A percentile compares a stretch with the other conserved stretches of the same genome.
Conservation (phyloP, 2,113 vertebrate genomes). For the Bucco capensis region DNA sequence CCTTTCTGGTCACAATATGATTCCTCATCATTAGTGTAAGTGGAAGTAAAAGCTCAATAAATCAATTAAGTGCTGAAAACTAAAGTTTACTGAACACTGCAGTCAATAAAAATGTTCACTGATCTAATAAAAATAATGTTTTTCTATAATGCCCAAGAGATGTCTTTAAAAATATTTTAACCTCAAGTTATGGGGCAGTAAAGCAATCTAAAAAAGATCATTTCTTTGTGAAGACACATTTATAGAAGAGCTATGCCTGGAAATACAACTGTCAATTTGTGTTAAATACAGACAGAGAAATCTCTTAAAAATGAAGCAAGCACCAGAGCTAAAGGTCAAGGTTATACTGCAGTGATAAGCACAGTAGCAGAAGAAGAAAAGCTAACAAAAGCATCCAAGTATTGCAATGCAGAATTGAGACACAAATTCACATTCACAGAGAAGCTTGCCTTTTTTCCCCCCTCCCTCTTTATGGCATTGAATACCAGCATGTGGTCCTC, state of each 20-base stretch:
- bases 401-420: conserved; percentile 28
- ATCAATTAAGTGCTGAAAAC: conserved; percentile 75
- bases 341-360: conserved; percentile 46
- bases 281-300: conserved; percentile 44
- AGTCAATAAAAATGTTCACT: conserved; percentile 70
- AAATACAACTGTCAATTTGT: conserved; percentile 43
- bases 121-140: conserved; percentile 64
- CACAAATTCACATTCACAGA: conserved; percentile 57
- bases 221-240: conserved; percentile 54
- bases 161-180: conserved; percentile 61
- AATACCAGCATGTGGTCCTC: conserved; percentile 64
- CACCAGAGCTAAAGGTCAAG: conserved; percentile 62
- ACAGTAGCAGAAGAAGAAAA: conserved; percentile 44
- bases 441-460: conserved; percentile 9
- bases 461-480: conserved; percentile 39
- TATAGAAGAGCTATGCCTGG: not conserved
- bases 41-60: conserved; percentile 73
- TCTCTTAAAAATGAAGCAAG: conserved; percentile 47
- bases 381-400: conserved; percentile 54
- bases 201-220: not conserved
- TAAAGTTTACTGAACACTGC: conserved; percentile 66
- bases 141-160: conserved; percentile 40
- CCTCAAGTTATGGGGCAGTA: conserved; percentile 8
- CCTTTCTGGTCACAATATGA: conserved; percentile 53
- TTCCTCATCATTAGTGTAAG: conserved; percentile 54